Evolutionary conservation across 2,888 invertebrate genomes (phyloP), one percentile per base, ranked within the genome.

Genomic region (Hirtodrosophila confusa): DNA sequence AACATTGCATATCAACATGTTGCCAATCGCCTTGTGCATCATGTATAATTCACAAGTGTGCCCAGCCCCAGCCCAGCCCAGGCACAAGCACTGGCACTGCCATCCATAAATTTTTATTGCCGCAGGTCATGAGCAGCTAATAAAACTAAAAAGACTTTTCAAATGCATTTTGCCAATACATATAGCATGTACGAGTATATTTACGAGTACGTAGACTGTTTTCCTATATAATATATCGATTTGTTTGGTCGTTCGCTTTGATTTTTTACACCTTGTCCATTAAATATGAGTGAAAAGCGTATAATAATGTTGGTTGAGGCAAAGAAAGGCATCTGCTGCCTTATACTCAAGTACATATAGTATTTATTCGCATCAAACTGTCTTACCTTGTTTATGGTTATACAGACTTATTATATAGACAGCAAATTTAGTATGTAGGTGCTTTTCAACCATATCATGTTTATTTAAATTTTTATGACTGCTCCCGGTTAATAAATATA

Each of bases 121-220:
- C 78, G 65, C 87, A 86, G 83, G 83, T 83, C 83, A 84, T 86
- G 86, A 77, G 69, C 75, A 75, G 80, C 69, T 64, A 79, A 80
- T 84, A 86, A 86, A 84, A 63, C 55, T 61, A 56, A 70, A 86
- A 70, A 69, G 35, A 4, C 49, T 55, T 61, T 54, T 43, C 41
- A 41, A 71, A 57, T 75, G 66, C 65, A 71, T 57, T 75, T 58
- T 31, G 9, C 57, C 39, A 12, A 65, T 37, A 57, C 43, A 61
- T 49, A 47, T 55, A 17, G 62, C 63, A 39, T n/a, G 31, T 39
- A 43, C 33, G 11, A 8, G 4, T 55, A 49, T 66, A 66, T 70
- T 56, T 72, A 66, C 54, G 51, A 41, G 51, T 45, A 43, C 12
- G 44, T 27, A 62, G 35, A 62, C 48, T 27, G 62, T 61, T 66